phyloP scores from a whole-genome alignment of 1,140 invertebrate genomes.

The Lamellibrachia luymesi region DNA sequence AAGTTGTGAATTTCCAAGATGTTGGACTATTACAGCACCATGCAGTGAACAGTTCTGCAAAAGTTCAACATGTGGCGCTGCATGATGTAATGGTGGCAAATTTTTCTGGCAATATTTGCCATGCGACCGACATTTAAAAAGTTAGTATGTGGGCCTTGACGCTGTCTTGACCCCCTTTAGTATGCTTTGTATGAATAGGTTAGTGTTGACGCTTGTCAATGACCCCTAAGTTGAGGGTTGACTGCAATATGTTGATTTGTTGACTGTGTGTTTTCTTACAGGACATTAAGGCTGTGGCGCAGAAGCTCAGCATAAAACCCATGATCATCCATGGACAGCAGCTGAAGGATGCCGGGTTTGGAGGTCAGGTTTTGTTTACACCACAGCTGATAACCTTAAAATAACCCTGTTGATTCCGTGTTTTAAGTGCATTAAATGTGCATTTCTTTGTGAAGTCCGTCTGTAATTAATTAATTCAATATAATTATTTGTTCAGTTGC shows the following conservation, averaged over 20 bases:
- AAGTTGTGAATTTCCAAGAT: too few species aligned
- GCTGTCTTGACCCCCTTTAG: too few species aligned
- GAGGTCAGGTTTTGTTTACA: slow-evolving; percentile 56
- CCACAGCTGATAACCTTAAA: neutral
- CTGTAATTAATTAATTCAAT: neutral
- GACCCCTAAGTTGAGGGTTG: neutral
- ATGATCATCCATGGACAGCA: slow-evolving; percentile 76
- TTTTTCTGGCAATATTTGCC: too few species aligned
- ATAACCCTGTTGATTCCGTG: neutral
- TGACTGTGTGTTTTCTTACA: slow-evolving; percentile 49
- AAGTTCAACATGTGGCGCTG: too few species aligned
- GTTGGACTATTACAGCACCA: too few species aligned
- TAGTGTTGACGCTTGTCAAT: too few species aligned
- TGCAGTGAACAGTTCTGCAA: too few species aligned
- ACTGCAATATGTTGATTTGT: neutral
- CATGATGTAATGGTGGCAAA: too few species aligned
- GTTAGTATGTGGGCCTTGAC: too few species aligned
- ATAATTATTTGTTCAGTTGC: neutral
- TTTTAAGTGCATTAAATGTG: neutral
- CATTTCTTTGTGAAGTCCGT: neutral
- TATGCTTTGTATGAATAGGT: too few species aligned
- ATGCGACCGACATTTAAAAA: too few species aligned
- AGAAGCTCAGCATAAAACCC: slow-evolving; percentile 66
- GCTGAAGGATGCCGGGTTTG: slow-evolving; percentile 71
- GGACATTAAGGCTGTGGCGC: slow-evolving; percentile 69